A percentile compares a stretch with the other conserved stretches of the same genome.
phyloP scores from a whole-genome alignment of 1,140 invertebrate species.

The Ditylenchus dipsaci region DNA sequence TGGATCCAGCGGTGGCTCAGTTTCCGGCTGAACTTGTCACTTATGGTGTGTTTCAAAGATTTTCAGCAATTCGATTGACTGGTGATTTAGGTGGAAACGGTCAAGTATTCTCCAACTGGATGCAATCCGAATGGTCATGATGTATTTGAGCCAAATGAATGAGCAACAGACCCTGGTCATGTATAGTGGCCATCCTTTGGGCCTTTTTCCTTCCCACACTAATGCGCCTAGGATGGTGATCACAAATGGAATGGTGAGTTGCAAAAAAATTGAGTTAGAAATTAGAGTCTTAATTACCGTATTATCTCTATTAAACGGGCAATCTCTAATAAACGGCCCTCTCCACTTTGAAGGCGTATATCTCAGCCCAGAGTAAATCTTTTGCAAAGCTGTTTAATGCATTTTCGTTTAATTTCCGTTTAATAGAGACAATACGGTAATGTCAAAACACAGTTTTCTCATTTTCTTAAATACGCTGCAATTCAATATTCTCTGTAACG shows the following conservation, averaged over 20 bases:
- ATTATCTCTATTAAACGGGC: too few relatives aligned
- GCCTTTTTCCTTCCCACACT: constrained; percentile 64
- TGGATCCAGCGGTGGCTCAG: constrained; percentile 62
- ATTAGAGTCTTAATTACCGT: too few relatives aligned
- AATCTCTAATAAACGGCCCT: too few relatives aligned
- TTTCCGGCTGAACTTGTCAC: constrained; percentile 64
- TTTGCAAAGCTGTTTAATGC: too few relatives aligned
- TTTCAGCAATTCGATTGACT: constrained; percentile 54
- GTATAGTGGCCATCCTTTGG: constrained; percentile 70
- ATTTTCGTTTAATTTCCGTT: too few relatives aligned
- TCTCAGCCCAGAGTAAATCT: too few relatives aligned
- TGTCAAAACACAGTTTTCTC: too few relatives aligned
- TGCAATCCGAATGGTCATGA: constrained; percentile 67
- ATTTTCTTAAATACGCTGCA: too few relatives aligned
- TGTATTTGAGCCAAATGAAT: constrained; percentile 66
- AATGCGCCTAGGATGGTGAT: constrained; percentile 66
- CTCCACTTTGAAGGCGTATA: too few relatives aligned
- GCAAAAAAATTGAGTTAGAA: too few relatives aligned
- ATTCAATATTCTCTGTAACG: too few relatives aligned
- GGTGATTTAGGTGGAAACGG: constrained; percentile 70
- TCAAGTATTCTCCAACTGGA: constrained; percentile 71
- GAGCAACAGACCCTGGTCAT: constrained; percentile 67
- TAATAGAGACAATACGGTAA: too few relatives aligned
- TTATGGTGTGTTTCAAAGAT: constrained; percentile 2
- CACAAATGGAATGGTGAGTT: constrained; percentile 68